phyloP scores from a whole-genome alignment of 2,888 invertebrate species.

The Pachydiplax longipennis region DNA sequence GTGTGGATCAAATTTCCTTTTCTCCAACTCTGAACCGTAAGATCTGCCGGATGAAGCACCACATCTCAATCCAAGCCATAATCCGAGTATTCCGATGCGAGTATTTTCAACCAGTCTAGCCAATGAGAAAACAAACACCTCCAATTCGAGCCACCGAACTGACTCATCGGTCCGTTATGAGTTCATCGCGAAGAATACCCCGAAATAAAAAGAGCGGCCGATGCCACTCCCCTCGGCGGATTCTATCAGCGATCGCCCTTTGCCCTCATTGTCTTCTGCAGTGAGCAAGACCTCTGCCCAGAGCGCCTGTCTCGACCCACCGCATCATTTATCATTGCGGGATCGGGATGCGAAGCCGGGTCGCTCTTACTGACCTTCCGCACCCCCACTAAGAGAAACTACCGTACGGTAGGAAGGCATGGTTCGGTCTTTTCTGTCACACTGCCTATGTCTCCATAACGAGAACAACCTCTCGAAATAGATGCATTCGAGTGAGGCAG shows the following conservation, averaged over 20 bases:
- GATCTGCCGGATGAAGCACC: too few relatives aligned
- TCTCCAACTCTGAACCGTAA: too few relatives aligned
- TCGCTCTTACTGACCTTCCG: not conserved
- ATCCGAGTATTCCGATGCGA: not conserved
- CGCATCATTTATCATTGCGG: not conserved
- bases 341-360: not conserved
- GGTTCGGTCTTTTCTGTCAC: too few relatives aligned
- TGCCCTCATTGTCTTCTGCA: not conserved
- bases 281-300: not conserved
- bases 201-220: not conserved
- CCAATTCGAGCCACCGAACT: conserved; percentile 5
- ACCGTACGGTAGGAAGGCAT: not conserved
- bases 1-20: too few relatives aligned
- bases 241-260: not conserved
- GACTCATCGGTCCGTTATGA: conserved; percentile 24
- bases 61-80: not conserved
- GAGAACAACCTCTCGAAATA: too few relatives aligned
- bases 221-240: conserved; percentile 10
- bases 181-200: conserved; percentile 35
- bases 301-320: not conserved
- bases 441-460: too few relatives aligned
- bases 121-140: not conserved
- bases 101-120: not conserved
- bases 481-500: too few relatives aligned
- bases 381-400: not conserved